phyloP scores from a whole-genome alignment of 2,797 vertebrate species.

The Enteromius anoplus region DNA sequence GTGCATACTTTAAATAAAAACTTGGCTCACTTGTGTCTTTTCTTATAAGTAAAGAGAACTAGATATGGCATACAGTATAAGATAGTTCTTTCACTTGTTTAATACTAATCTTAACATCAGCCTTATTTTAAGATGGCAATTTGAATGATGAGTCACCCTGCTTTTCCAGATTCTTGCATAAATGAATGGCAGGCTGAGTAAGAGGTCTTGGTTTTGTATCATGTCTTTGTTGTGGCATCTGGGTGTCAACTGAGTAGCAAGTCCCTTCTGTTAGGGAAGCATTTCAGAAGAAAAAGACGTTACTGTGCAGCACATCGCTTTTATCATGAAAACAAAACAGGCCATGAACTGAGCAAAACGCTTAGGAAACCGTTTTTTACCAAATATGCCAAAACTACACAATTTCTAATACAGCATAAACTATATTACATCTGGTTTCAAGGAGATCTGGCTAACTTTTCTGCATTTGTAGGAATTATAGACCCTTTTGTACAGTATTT shows the following conservation, averaged over 20 bases:
- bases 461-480: neutral
- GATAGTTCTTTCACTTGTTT: neutral
- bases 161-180: slow-evolving; percentile 24
- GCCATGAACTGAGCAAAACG: neutral
- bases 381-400: neutral
- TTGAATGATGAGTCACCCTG: slow-evolving; percentile 30
- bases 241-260: slow-evolving; percentile 20
- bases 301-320: neutral
- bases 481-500: neutral
- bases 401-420: neutral
- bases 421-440: neutral
- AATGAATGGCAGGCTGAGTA: slow-evolving; percentile 35
- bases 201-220: slow-evolving; percentile 30
- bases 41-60: neutral
- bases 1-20: neutral
- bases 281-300: slow-evolving; percentile 27
- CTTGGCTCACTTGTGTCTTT: neutral
- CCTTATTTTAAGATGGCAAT: neutral
- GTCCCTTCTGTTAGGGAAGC: slow-evolving; percentile 29
- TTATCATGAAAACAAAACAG: slow-evolving; percentile 29
- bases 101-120: neutral
- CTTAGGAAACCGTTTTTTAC: neutral
- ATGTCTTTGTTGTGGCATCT: slow-evolving; percentile 37
- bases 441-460: neutral
- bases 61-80: neutral